Percentiles rank a stretch among this genome's conserved stretches.
These are phyloP conservation scores for Synanceia verrucosa DNA, from an alignment of 2,797 vertebrate species.

Conservation along the genomic window DNA sequence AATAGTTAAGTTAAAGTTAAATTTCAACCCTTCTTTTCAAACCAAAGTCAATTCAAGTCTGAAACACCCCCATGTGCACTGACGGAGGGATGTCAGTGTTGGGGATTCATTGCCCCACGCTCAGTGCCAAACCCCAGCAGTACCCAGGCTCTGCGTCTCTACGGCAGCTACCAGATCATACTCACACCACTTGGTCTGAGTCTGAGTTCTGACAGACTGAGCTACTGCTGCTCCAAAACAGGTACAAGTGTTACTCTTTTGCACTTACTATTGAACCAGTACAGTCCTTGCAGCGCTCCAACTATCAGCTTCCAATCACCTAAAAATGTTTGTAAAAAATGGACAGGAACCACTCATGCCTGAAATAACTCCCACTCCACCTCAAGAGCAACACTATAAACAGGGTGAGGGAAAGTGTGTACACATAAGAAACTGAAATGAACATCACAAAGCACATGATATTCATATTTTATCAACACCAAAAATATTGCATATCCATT, in stretches of 20 bases:
- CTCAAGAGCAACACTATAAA: background rate
- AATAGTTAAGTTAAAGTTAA: no score
- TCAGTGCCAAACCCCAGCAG: no score
- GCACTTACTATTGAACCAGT: background rate
- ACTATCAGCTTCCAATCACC: background rate
- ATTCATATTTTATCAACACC: background rate
- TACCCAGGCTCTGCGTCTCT: no score
- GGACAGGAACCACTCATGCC: background rate
- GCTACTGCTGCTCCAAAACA: background rate
- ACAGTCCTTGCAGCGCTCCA: background rate
- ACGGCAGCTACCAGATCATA: no score
- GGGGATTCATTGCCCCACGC: no score
- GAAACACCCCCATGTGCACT: no score
- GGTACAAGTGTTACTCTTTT: background rate
- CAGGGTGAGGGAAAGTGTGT: background rate
- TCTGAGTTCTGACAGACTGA: no score
- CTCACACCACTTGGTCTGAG: no score
- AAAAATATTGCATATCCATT: background rate
- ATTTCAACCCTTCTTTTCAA: background rate
- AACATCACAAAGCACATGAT: background rate
- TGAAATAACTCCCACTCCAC: background rate
- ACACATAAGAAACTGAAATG: background rate
- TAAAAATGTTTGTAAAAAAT: background rate
- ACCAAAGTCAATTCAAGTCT: background rate
- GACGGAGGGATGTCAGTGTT: no score